Conservation (phyloP, 2,113 vertebrate species). For the Peromyscus leucopus region DNA sequence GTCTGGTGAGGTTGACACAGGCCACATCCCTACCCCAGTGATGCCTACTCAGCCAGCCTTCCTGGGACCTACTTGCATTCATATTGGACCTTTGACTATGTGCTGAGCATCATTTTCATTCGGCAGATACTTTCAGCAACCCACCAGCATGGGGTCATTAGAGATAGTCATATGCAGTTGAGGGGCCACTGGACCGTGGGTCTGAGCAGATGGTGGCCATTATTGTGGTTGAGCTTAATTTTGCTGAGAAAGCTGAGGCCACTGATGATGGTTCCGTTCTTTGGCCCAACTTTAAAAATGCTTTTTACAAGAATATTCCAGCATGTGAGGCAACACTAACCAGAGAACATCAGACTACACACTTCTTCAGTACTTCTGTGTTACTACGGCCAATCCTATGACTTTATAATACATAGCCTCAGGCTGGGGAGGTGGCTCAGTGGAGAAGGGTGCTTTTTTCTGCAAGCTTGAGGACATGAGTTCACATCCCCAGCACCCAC, state of each 20-base stretch:
- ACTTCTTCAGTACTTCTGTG: neutral
- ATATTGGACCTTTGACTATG: neutral
- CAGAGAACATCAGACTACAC: constrained; percentile 17
- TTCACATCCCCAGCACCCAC: neutral
- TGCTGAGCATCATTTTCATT: constrained; percentile 54
- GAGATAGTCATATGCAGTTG: constrained; percentile 45
- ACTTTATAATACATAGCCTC: constrained; percentile 34
- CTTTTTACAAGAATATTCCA: constrained; percentile 4
- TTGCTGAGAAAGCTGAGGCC: constrained; percentile 59
- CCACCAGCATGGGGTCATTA: constrained; percentile 52
- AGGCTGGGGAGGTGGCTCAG: neutral
- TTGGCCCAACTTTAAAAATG: neutral
- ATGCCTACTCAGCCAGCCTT: neutral
- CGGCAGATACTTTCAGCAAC: constrained; percentile 57
- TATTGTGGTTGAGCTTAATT: constrained; percentile 63
- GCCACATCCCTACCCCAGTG: neutral
- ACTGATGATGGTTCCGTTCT: neutral
- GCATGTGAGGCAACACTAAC: neutral
- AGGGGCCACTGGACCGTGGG: constrained; percentile 61
- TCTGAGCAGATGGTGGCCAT: constrained; percentile 82
- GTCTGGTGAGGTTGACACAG: too few species aligned
- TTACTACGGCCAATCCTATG: neutral
- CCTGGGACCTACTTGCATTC: neutral
- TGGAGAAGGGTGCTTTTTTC: neutral
- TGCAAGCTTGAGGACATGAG: neutral